These are phyloP conservation scores for Naja naja DNA, from an alignment of 2,113 vertebrate species.

Conservation along the genomic window DNA sequence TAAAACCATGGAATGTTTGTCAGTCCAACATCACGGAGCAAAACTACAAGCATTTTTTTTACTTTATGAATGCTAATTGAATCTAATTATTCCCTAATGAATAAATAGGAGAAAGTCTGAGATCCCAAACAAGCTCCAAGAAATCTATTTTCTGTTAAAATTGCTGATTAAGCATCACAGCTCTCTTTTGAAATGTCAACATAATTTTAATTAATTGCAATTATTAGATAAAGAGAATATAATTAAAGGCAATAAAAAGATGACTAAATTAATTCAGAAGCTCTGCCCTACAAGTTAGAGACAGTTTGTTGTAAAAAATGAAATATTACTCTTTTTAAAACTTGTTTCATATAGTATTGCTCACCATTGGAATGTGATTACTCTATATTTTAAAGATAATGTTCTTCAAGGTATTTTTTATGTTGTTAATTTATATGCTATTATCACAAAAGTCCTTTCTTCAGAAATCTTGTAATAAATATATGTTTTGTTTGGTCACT, in stretches of 20 bases:
- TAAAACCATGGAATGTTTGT: not conserved
- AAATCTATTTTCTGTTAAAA: not conserved
- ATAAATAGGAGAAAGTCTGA: not conserved
- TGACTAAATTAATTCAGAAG: constrained; percentile 6
- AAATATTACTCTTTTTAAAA: not conserved
- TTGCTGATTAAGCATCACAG: constrained; percentile 11
- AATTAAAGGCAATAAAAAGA: not conserved
- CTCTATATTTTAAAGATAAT: not conserved
- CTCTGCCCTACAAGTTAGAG: not conserved
- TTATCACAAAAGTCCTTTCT: not conserved
- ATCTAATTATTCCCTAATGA: constrained; percentile 22
- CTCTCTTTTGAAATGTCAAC: not conserved
- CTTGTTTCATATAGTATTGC: not conserved
- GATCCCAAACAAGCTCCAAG: not conserved
- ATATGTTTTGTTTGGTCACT: not conserved
- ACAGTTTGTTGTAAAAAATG: not conserved
- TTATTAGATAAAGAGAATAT: not conserved
- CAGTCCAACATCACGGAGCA: not conserved
- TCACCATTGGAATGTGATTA: not conserved
- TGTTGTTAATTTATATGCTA: not conserved
- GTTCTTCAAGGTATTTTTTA: not conserved
- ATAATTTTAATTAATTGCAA: constrained; percentile 21
- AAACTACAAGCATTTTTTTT: not conserved
- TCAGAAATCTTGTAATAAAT: not conserved
- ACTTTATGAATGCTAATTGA: constrained; percentile 7